Evolutionary conservation across 1,140 invertebrate genomes (phyloP).

Genomic region (Odontomachus brunneus): DNA sequence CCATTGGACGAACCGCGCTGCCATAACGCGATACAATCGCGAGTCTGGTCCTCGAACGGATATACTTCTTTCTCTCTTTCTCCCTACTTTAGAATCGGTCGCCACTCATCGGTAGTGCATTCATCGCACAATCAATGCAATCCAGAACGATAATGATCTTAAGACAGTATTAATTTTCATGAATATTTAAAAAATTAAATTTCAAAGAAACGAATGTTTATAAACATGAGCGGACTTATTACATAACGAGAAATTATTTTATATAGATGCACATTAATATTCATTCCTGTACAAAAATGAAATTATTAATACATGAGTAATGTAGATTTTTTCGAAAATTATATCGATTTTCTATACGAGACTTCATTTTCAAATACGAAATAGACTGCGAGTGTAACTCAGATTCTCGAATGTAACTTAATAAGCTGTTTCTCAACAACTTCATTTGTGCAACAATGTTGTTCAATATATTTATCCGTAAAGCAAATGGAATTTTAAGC

Average conservation of each 20-base stretch:
- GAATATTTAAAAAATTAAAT: no score
- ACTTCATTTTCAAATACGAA: background rate
- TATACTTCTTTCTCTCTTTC: slow-evolving; percentile 28
- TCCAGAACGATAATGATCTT: background rate
- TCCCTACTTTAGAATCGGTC: background rate
- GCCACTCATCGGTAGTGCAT: slow-evolving; percentile 55
- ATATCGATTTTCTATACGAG: background rate
- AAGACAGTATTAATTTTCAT: background rate
- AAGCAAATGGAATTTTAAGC: no score
- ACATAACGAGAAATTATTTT: no score
- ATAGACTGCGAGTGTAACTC: background rate
- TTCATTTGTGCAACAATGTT: no score
- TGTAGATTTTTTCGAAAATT: background rate
- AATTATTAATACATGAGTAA: no score
- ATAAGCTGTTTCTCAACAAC: background rate
- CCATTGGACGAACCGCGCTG: slow-evolving; percentile 61
- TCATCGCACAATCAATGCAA: slow-evolving; percentile 41
- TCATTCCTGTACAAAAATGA: no score
- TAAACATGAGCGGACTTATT: no score
- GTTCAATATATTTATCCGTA: no score
- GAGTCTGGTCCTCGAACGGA: slow-evolving; percentile 58
- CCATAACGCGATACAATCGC: slow-evolving; percentile 64
- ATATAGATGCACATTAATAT: no score
- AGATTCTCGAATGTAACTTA: background rate
- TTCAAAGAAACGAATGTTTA: no score